Conservation (phyloP, 1,140 invertebrate species). For the Drosophila pseudoananassae region DNA sequence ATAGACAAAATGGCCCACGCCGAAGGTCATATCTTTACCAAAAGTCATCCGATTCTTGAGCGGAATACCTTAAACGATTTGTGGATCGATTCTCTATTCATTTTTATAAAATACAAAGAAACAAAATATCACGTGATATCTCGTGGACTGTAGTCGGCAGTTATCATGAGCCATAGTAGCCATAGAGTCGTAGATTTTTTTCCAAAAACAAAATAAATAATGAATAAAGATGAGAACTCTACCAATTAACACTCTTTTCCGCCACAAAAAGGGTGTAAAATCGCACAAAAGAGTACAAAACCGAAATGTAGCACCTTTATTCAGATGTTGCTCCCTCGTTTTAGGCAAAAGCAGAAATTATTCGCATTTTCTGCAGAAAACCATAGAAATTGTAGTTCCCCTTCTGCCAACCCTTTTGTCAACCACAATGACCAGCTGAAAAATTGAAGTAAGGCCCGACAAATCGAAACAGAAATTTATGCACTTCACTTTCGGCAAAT, state of each 20-base stretch:
- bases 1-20: no score
- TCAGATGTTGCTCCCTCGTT: slow-evolving; percentile 21
- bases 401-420: slow-evolving; percentile 28
- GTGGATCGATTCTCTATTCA: no score
- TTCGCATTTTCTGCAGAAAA: slow-evolving; percentile 51
- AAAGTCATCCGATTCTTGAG: no score
- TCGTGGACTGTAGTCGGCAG: no score
- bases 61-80: no score
- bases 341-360: slow-evolving; percentile 41
- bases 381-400: slow-evolving; percentile 19
- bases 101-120: no score
- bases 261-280: slow-evolving; percentile 16
- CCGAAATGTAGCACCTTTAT: slow-evolving; percentile 52
- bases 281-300: slow-evolving; percentile 52
- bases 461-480: slow-evolving; percentile 57
- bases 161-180: no score
- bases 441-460: slow-evolving; percentile 50
- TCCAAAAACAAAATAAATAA: no score
- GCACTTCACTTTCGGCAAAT: slow-evolving; percentile 67
- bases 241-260: slow-evolving; percentile 33
- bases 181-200: no score
- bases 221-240: slow-evolving; percentile 19
- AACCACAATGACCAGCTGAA: slow-evolving; percentile 70
- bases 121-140: no score
- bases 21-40: no score